These are phyloP conservation scores for Ormia ochracea DNA, from an alignment of 2,888 invertebrate species.

Conservation along the genomic window DNA sequence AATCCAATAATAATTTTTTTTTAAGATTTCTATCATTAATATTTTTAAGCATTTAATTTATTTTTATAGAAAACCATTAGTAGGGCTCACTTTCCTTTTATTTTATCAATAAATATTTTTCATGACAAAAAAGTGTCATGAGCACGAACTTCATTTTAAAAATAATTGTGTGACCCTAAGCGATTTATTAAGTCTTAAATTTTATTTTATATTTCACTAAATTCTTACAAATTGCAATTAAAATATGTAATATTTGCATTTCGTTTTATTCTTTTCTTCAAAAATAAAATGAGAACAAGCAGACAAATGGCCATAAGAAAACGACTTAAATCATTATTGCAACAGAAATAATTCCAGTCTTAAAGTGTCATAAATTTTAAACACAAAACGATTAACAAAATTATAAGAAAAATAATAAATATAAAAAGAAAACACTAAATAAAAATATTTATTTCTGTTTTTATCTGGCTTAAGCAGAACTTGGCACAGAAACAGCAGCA, in stretches of 20 bases:
- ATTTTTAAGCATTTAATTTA: too few species aligned
- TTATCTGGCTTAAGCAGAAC: neutral
- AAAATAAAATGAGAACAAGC: neutral
- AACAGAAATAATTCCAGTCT: constrained; percentile 51
- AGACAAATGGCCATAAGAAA: neutral
- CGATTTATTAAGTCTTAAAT: neutral
- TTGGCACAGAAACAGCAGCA: neutral
- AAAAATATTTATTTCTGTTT: constrained; percentile 5
- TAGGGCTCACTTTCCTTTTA: too few species aligned
- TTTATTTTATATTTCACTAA: neutral
- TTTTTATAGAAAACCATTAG: too few species aligned
- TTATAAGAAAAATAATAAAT: neutral
- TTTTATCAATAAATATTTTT: too few species aligned
- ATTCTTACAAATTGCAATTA: neutral
- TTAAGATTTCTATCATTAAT: too few species aligned
- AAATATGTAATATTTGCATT: neutral
- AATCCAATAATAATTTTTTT: too few species aligned
- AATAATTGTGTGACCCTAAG: too few species aligned
- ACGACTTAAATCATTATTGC: constrained; percentile 56
- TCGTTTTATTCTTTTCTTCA: neutral
- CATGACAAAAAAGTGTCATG: too few species aligned
- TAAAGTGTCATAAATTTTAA: constrained; percentile 59
- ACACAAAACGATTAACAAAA: constrained; percentile 38
- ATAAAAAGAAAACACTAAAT: neutral
- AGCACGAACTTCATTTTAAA: too few species aligned